Base-by-base conservation (phyloP, 64 coral and sea anemone genomes). In the Montipora efflorescens region DNA sequence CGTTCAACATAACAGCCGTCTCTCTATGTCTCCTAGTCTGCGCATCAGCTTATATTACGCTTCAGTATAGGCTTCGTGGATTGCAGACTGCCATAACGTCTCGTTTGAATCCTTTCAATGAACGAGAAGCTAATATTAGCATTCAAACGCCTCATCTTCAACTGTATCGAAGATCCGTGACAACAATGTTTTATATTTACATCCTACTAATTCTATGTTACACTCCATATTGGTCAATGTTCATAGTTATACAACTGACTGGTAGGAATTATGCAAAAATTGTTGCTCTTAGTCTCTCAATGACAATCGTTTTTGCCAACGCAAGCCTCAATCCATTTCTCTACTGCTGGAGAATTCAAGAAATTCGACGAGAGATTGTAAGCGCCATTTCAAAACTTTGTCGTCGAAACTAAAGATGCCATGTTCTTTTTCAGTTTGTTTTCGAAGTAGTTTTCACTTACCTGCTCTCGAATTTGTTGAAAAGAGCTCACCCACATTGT, bases 121-220 rank as follows among this genome's bases (percentile, higher is more conserved):
- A 68, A 7, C 61, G 59, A 9, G 13, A 84, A 48, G 25, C 25
- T 7, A 47, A 0, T 45, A 5, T 46, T 11, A 19, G 36, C 1
- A 43, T 47, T 15, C 13, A 67, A 12, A 84, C 81, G 7, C 81
- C 81, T 15, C 81, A 84, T 84, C 59, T 84, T 14, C 81, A 84
- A 28, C 18, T 84, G 7, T 84, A 84, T 48, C 81, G 36, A 68
- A 66, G 59, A 84, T 84, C 81, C 15, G 59, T 84, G 25, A 67
- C 61, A 4, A 84, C 81, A 5, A 67, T 84, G 59, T 84, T 84
- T 68, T 84, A 84, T 36, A 84, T 84, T 11, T 84, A 84, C 59
- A 48, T 67, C 67, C 16, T 84, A 14, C n/a, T 84, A 61, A 84
- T 84, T 84, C 36, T 84, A 23, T 84, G 81, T 15, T 84, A 84